These are phyloP conservation scores for Girardinichthys multiradiatus DNA, from an alignment of 2,113 vertebrate species.

Conservation along the genomic window DNA sequence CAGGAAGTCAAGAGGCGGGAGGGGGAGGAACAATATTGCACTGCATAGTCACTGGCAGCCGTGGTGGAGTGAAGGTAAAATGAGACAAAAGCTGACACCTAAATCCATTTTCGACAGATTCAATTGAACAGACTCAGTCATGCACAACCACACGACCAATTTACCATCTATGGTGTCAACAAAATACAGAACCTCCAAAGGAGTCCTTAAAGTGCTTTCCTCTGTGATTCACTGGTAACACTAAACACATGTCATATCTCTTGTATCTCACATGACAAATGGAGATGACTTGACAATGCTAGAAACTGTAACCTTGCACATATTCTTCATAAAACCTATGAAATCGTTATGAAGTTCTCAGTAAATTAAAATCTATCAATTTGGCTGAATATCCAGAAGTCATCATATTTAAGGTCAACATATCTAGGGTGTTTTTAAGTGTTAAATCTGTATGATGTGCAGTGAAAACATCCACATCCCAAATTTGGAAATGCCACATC, in stretches of 20 bases:
- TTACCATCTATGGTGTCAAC: conserved; percentile 67
- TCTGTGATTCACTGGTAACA: conserved; percentile 53
- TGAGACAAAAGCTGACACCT: conserved; percentile 46
- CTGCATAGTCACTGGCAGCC: neutral
- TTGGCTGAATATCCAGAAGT: conserved; percentile 14
- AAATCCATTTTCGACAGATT: conserved; percentile 64
- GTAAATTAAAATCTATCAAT: conserved; percentile 13
- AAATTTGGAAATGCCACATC: too few species aligned
- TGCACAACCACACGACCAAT: conserved; percentile 69
- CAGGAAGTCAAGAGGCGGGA: conserved; percentile 4
- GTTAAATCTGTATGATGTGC: too few species aligned
- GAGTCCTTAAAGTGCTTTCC: conserved; percentile 41
- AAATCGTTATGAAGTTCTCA: conserved; percentile 60
- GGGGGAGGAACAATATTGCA: conserved; percentile 18
- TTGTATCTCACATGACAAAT: conserved; percentile 51
- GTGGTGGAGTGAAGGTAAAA: conserved; percentile 34
- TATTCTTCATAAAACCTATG: conserved; percentile 54
- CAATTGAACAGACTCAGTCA: conserved; percentile 59
- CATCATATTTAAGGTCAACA: neutral
- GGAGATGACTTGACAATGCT: conserved; percentile 31
- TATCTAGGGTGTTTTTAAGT: neutral
- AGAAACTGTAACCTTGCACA: conserved; percentile 36
- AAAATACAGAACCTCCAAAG: conserved; percentile 51
- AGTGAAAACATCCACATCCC: too few species aligned
- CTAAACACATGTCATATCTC: conserved; percentile 37